Evolutionary conservation across 2,888 invertebrate genomes (phyloP).

Genomic region (Rutpela maculata): DNA sequence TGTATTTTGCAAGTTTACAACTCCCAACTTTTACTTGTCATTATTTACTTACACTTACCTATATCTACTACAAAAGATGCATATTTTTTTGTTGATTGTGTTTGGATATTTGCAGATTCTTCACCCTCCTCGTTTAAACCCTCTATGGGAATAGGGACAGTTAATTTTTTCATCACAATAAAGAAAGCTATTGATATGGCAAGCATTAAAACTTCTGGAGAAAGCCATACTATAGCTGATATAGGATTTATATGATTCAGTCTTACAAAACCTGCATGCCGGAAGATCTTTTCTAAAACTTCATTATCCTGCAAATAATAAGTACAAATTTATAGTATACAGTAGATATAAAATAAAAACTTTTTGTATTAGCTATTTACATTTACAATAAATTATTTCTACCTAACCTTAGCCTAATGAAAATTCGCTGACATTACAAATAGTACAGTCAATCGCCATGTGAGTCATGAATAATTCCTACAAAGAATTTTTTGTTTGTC

Average conservation of each 20-base stretch:
- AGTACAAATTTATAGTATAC: neutral
- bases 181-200: constrained; percentile 75
- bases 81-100: constrained; percentile 42
- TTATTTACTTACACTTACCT: constrained; percentile 37
- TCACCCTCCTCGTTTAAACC: constrained; percentile 47
- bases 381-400: too few species aligned
- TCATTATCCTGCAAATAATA: constrained; percentile 70
- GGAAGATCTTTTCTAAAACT: constrained; percentile 78
- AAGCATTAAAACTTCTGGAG: constrained; percentile 84
- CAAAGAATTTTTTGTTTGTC: too few species aligned
- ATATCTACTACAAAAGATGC: constrained; percentile 48
- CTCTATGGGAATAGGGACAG: constrained; percentile 49
- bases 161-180: constrained; percentile 74
- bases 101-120: constrained; percentile 29
- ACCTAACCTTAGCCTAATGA: too few species aligned
- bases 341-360: neutral
- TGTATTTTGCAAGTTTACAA: neutral
- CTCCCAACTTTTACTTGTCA: neutral
- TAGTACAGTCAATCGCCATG: too few species aligned
- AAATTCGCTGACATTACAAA: too few species aligned
- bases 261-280: constrained; percentile 83
- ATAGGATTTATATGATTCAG: constrained; percentile 77
- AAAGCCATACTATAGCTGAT: constrained; percentile 83
- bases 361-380: too few species aligned
- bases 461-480: too few species aligned